Evolutionary conservation across 2,113 vertebrate genomes (phyloP).

Genomic region (Eleginops maclovinus): DNA sequence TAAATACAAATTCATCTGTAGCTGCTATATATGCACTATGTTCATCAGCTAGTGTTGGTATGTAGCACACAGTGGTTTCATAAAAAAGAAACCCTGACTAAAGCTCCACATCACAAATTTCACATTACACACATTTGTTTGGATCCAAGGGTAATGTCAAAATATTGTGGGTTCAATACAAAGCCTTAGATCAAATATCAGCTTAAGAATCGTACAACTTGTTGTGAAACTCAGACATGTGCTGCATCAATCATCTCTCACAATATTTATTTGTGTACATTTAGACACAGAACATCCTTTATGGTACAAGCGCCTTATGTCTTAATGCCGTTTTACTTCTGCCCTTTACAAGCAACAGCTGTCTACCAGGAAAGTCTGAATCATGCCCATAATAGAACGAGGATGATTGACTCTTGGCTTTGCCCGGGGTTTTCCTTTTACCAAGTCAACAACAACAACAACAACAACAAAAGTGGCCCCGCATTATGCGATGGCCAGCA

Average conservation of each 20-base stretch:
- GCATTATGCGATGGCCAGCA: constrained; percentile 45
- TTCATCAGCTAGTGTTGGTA: neutral
- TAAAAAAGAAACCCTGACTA: no score
- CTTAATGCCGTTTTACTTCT: constrained; percentile 32
- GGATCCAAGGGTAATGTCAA: neutral
- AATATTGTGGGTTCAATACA: neutral
- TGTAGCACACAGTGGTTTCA: no score
- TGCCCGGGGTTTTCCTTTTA: constrained; percentile 63
- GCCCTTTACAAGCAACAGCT: constrained; percentile 56
- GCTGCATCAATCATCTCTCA: neutral
- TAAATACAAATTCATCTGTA: no score
- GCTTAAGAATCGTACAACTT: neutral
- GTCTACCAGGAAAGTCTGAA: constrained; percentile 68
- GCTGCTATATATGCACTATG: neutral
- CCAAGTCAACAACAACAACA: constrained; percentile 61
- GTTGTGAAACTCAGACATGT: neutral
- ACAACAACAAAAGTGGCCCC: neutral
- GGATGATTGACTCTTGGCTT: constrained; percentile 70
- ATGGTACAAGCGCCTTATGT: constrained; percentile 4
- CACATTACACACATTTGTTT: neutral
- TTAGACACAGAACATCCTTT: constrained; percentile 15
- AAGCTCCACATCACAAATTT: no score
- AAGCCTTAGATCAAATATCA: neutral
- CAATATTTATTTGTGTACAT: constrained; percentile 27
- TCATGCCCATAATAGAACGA: constrained; percentile 63